Base-by-base conservation (phyloP, 2,113 vertebrate species). In the Embiotoca jacksoni region DNA sequence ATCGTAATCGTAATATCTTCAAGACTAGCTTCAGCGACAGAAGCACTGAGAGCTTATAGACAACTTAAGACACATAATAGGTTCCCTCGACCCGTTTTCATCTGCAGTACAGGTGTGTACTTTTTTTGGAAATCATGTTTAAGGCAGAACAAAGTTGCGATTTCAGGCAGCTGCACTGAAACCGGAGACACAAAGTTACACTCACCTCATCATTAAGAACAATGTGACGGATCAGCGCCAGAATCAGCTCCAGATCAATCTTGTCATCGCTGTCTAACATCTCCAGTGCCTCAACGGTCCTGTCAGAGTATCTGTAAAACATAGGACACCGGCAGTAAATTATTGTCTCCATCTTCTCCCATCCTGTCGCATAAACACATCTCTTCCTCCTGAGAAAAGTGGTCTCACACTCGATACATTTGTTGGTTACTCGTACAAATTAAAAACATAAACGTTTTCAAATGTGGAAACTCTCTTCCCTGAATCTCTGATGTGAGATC, bases 211-310 rank as follows among this genome's bases (percentile, higher is more conserved):
- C 96, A 6, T 95, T 93, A 71, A 97, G 82, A 81, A 97, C 96
- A n/a, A 99, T 98, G 77, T 99, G 89, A 78, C 93, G 95, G 87
- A 99, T 99, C 63, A 99, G 96, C 1, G 95, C 95, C 81, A 95
- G 88, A 60, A 99, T 94, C 53, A 99, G 95, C 54, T 97, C 94
- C 77, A 99, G 95, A 92, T 99, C 97, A 41, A 99, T 96, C 88
- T 96, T 98, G 6, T 99, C 98, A 88, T 99, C 97, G 5, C 80
- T 61, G 82, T 99, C 96, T 85, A 97, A 94, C 91, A 93, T 94
- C 87, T 96, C 95, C 73, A 99, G 57, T 44, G 95, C 92, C 63
- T 94, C 84, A 14, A 98, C 89, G 3, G 97, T 99, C 83, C 85
- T 88, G 63, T 96, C 92, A 35, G 97, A 98, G 82, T 96, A 99